Percentiles rank a stretch among this genome's conserved stretches.
These are phyloP conservation scores for Yponomeuta cagnagella DNA, from an alignment of 2,888 invertebrate genomes.

Conservation along the genomic window DNA sequence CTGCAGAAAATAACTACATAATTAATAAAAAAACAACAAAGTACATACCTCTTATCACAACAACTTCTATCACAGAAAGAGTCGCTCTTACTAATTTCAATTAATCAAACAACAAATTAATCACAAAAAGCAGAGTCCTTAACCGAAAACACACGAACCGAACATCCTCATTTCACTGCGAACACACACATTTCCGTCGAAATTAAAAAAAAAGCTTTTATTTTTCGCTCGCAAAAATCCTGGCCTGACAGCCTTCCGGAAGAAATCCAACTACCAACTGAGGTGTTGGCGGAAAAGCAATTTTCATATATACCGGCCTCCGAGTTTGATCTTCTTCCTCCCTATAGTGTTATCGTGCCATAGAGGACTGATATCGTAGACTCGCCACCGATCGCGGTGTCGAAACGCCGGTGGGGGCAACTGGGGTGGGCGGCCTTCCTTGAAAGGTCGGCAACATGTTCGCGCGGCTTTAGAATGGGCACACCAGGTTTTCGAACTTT, in stretches of 20 bases:
- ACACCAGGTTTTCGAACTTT: neutral
- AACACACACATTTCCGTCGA: neutral
- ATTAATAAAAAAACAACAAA: neutral
- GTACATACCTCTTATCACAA: neutral
- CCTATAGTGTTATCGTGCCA: slow-evolving; percentile 2
- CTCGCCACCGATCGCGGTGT: slow-evolving; percentile 1
- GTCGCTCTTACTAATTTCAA: neutral
- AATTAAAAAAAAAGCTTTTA: neutral
- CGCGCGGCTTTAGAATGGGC: slow-evolving; percentile 8
- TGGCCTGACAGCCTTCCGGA: slow-evolving; percentile 4
- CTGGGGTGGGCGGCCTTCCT: slow-evolving; percentile 15
- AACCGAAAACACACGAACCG: slow-evolving; percentile 21
- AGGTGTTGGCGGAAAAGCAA: neutral
- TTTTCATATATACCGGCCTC: slow-evolving; percentile 15
- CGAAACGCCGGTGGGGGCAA: slow-evolving; percentile 1
- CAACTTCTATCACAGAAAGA: neutral
- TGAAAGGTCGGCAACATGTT: slow-evolving; percentile 13
- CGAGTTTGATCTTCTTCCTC: slow-evolving; percentile 9
- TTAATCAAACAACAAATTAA: neutral
- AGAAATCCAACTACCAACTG: slow-evolving; percentile 13
- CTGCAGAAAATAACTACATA: too few relatives aligned
- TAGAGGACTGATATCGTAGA: slow-evolving; percentile 16
- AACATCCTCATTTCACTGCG: neutral
- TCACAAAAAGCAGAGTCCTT: slow-evolving; percentile 41
- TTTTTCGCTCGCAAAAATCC: neutral